Base-by-base conservation (phyloP, 2,888 invertebrate species). In the Hermodice carunculata region DNA sequence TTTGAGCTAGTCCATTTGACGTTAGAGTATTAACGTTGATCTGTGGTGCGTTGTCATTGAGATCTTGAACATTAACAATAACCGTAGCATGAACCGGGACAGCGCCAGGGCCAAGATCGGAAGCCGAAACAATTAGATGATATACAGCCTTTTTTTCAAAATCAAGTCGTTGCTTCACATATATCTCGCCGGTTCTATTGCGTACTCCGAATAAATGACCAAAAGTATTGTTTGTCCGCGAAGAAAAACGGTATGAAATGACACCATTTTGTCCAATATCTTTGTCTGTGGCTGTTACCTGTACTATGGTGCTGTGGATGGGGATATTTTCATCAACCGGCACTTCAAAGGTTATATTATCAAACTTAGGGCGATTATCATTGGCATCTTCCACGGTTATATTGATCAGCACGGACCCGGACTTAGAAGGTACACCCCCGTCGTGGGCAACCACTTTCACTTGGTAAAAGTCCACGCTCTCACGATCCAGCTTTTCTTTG, bases 231-330 rank as follows among this genome's bases (percentile, higher is more conserved):
- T 61, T 49, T 0, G 71, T 74, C 56, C 64, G 64, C n/a, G 57
- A 5, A 1, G 70, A 63, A 37, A 75, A 70, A n/a, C 61, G 51
- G 64, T 74, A 75, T 14, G 40, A 42, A 24, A 75, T 65, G 51
- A 59, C 54, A 8, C 67, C 75, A 37, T 75, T 72, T 22, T 29
- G 24, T 14, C 74, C 75, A 1, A 57, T 54, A 54, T 75, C 75
- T 24, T 28, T 40, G 49, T 75, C 75, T 17, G 53, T 52, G 17
- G 75, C 75, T 32, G 60, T 58, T 11, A 75, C 68, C 54, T 56
- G 53, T 34, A 64, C 26, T 1, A 74, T 26, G 8, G 53, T 66
- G 5, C 59, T 69, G 31, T 46, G 29, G 4, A 46, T 14, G 3
- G 67, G 56, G 8, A 58, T 32, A 48, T 70, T 73, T 49, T 74